Conservation (phyloP, 2,888 invertebrate genomes). For the Trichopria drosophilae region DNA sequence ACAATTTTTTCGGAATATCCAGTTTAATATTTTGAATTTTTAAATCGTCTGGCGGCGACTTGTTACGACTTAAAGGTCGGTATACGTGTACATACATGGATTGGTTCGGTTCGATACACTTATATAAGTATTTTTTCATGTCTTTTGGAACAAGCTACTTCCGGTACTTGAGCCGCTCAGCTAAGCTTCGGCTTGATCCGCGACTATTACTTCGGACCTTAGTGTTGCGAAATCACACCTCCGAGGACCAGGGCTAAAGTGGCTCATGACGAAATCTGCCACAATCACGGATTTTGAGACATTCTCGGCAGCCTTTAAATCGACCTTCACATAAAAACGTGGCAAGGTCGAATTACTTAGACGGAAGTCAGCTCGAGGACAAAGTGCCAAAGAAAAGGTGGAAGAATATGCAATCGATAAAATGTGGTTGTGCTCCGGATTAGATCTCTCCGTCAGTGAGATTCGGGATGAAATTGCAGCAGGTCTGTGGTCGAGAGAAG, state of each 20-base stretch:
- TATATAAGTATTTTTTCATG: no score
- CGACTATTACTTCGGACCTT: no score
- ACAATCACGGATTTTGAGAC: neutral
- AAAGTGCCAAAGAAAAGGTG: constrained; percentile 6
- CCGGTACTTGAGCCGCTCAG: no score
- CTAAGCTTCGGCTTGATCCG: no score
- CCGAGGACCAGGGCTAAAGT: constrained; percentile 3
- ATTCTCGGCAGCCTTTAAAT: constrained; percentile 2
- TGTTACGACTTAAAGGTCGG: no score
- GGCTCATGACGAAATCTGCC: constrained; percentile 2
- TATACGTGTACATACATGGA: no score
- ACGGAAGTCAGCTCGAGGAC: constrained; percentile 11
- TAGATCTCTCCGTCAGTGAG: constrained; percentile 11
- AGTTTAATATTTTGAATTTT: no score
- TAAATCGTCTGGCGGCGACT: no score
- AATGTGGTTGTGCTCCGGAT: constrained; percentile 20
- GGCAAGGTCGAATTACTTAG: constrained; percentile 9
- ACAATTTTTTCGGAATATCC: no score
- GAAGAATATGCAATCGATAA: constrained; percentile 29
- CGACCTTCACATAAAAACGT: constrained; percentile 3
- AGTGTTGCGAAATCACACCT: constrained; percentile 13
- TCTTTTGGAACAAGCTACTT: no score
- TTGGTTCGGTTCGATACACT: no score
- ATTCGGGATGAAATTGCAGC: constrained; percentile 21
- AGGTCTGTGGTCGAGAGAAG: constrained; percentile 24